Conservation (phyloP, 1,140 invertebrate genomes). For the Bilobella aurantiaca region DNA sequence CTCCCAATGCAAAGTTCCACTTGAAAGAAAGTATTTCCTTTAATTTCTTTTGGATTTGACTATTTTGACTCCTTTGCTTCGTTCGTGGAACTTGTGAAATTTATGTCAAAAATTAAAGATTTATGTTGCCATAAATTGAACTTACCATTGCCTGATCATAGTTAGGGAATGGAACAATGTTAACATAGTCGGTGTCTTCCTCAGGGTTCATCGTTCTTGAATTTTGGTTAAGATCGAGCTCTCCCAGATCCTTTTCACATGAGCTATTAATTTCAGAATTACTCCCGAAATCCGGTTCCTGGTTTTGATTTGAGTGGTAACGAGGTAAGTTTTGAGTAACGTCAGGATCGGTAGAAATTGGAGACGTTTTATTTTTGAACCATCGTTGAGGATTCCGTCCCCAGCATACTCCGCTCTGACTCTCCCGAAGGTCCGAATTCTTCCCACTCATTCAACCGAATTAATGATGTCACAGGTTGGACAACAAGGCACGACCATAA, state of each 20-base stretch:
- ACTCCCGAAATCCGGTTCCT: neutral
- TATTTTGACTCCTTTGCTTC: neutral
- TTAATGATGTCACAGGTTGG: neutral
- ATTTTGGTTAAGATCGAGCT: neutral
- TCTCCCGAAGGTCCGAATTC: too few species aligned
- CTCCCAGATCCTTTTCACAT: neutral
- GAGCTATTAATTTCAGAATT: neutral
- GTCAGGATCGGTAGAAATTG: neutral
- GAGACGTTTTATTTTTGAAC: neutral
- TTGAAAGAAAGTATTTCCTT: too few species aligned
- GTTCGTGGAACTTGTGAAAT: too few species aligned
- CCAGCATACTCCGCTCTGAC: neutral
- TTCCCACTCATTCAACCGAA: neutral
- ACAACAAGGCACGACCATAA: neutral
- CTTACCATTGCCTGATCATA: neutral
- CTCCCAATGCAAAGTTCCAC: too few species aligned
- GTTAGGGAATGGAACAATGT: neutral
- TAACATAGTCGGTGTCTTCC: neutral
- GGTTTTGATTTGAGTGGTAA: neutral
- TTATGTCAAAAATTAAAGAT: neutral
- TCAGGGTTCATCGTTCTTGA: neutral
- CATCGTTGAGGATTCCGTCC: neutral
- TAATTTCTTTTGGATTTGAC: neutral
- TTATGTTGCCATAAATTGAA: neutral
- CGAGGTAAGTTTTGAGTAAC: neutral